Evolutionary conservation across 2,113 vertebrate species (phyloP).

Genomic region (Ivindomyrus marchei): DNA sequence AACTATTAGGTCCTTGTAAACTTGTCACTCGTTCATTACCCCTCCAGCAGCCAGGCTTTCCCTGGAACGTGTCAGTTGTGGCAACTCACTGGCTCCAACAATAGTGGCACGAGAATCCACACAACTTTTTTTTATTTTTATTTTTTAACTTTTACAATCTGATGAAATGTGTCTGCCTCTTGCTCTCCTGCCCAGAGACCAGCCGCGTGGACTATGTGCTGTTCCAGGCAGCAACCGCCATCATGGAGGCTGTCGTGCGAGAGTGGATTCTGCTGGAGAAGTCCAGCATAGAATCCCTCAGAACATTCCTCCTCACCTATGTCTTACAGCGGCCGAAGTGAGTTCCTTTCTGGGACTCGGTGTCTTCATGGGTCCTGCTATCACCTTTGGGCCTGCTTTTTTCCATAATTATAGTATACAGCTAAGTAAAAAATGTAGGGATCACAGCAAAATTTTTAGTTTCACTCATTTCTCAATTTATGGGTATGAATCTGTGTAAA

Average conservation of each 20-base stretch:
- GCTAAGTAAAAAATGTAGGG: too few relatives aligned
- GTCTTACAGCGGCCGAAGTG: constrained; percentile 98
- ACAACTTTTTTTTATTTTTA: neutral
- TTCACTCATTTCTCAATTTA: too few relatives aligned
- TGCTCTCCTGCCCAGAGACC: constrained; percentile 73
- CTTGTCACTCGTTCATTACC: neutral
- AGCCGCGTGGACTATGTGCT: constrained; percentile 99
- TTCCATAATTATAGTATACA: neutral
- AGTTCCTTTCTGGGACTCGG: constrained; percentile 42
- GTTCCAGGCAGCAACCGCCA: constrained; percentile 94
- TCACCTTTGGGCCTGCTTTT: neutral
- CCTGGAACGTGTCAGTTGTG: neutral
- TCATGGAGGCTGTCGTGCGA: constrained; percentile 97
- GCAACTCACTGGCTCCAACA: neutral
- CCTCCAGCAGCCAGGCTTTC: neutral
- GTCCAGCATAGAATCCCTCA: constrained; percentile 87
- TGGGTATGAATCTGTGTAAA: too few relatives aligned
- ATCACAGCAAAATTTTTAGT: too few relatives aligned
- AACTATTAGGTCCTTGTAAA: neutral
- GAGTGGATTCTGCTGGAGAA: constrained; percentile 98
- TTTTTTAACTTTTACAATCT: neutral
- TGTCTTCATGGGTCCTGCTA: neutral
- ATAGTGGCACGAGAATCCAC: neutral
- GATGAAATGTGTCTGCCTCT: neutral
- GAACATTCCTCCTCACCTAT: constrained; percentile 95